phyloP scores from a whole-genome alignment of 2,888 invertebrate genomes.

The Nephrocerus scutellatus region DNA sequence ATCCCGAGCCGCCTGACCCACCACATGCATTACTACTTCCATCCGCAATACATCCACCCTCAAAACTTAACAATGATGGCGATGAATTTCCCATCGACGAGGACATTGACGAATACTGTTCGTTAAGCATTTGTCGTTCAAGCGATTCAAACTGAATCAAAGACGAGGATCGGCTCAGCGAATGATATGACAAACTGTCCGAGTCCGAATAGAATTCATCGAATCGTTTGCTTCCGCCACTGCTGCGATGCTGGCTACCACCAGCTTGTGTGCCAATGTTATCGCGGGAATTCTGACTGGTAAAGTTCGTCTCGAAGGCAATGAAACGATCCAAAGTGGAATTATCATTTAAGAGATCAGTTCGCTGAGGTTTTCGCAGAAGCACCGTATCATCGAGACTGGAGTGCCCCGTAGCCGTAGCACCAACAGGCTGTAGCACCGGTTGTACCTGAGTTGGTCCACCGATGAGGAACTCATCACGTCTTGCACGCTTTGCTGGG shows the following conservation, averaged over 20 bases:
- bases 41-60: constrained; percentile 22
- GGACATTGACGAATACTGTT: constrained; percentile 45
- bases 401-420: too few species aligned
- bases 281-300: constrained; percentile 25
- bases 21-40: constrained; percentile 21
- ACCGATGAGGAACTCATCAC: constrained; percentile 47
- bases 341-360: constrained; percentile 15
- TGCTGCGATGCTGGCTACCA: constrained; percentile 32
- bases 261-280: constrained; percentile 24
- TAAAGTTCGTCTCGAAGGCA: constrained; percentile 27
- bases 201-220: constrained; percentile 47
- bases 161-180: constrained; percentile 71
- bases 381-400: constrained; percentile 32
- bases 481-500: constrained; percentile 65
- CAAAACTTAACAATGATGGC: constrained; percentile 42
- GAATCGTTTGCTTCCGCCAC: constrained; percentile 37
- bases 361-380: constrained; percentile 26
- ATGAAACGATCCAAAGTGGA: constrained; percentile 36
- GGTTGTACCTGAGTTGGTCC: constrained; percentile 11
- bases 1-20: constrained; percentile 30
- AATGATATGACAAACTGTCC: constrained; percentile 50
- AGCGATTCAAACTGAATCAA: constrained; percentile 78
- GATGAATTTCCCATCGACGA: constrained; percentile 44
- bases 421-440: constrained; percentile 15
- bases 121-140: constrained; percentile 57